Percentiles rank a stretch among this genome's conserved stretches.
Evolutionary conservation across 92 coral and sea anemone species (phyloP).

Genomic region (Zoanthus sansibaricus): DNA sequence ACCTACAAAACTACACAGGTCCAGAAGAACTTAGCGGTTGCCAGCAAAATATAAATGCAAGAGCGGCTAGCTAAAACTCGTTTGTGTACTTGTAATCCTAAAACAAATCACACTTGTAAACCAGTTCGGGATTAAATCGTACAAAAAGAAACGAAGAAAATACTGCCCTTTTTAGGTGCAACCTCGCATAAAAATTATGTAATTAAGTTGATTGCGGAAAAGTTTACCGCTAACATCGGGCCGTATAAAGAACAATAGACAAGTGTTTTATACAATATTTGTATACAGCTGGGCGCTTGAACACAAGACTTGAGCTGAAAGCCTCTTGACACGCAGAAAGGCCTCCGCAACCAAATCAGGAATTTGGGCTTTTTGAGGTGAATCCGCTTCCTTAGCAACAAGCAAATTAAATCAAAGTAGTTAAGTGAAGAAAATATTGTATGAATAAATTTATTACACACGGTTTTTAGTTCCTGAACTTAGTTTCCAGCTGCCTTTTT

Average conservation of each 20-base stretch:
- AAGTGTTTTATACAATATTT: neutral
- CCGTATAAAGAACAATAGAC: neutral
- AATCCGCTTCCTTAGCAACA: neutral
- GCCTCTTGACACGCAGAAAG: neutral
- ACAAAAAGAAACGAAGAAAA: neutral
- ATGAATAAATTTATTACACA: too few species aligned
- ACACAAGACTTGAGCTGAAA: constrained; percentile 18
- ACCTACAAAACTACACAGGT: too few species aligned
- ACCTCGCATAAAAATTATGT: neutral
- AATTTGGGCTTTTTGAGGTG: neutral
- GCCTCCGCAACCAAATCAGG: neutral
- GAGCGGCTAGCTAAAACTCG: too few species aligned
- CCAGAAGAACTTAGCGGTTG: too few species aligned
- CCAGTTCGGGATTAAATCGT: neutral
- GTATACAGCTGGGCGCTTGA: neutral
- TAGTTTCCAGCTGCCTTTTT: too few species aligned
- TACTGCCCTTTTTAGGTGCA: too few species aligned
- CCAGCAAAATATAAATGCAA: too few species aligned
- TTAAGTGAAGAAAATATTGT: too few species aligned
- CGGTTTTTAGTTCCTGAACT: too few species aligned
- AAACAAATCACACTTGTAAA: too few species aligned
- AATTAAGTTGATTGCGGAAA: neutral
- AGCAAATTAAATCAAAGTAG: too few species aligned
- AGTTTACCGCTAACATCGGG: neutral
- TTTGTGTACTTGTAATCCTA: too few species aligned